phyloP scores from a whole-genome alignment of 2,113 vertebrate genomes.

The Murina feae region DNA sequence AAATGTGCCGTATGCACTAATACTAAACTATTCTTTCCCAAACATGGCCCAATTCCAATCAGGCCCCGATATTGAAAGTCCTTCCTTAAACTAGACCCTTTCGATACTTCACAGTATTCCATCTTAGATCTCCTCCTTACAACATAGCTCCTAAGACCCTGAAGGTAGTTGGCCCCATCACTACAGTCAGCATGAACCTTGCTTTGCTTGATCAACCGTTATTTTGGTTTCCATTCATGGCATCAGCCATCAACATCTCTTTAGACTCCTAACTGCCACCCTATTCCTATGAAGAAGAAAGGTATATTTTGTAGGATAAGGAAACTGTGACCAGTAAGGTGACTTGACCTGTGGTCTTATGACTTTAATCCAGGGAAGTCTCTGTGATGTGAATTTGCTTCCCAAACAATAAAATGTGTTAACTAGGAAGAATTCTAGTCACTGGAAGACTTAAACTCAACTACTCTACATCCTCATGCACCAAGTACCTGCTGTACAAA shows the following conservation, averaged over 20 bases:
- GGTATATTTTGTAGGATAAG: background rate
- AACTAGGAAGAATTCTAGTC: background rate
- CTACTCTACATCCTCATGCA: background rate
- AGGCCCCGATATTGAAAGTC: background rate
- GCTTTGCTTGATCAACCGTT: too few species aligned
- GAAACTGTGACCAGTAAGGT: background rate
- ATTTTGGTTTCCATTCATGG: background rate
- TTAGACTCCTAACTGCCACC: background rate
- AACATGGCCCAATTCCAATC: fast-evolving
- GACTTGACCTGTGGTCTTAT: background rate
- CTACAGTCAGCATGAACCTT: background rate
- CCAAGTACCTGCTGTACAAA: background rate
- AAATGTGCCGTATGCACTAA: background rate
- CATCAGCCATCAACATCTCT: fast-evolving
- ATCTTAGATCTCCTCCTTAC: fast-evolving
- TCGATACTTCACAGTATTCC: background rate
- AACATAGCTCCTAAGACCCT: fast-evolving
- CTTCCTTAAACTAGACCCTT: background rate
- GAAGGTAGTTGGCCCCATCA: fast-evolving
- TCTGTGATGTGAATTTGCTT: background rate
- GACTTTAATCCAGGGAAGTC: background rate
- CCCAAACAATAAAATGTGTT: background rate
- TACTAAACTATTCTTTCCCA: background rate
- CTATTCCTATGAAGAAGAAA: background rate
- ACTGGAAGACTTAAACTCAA: background rate